Percentiles rank a stretch among this genome's conserved stretches.
Evolutionary conservation across 2,888 invertebrate genomes (phyloP).

Genomic region (Caenorhabditis doughertyi): DNA sequence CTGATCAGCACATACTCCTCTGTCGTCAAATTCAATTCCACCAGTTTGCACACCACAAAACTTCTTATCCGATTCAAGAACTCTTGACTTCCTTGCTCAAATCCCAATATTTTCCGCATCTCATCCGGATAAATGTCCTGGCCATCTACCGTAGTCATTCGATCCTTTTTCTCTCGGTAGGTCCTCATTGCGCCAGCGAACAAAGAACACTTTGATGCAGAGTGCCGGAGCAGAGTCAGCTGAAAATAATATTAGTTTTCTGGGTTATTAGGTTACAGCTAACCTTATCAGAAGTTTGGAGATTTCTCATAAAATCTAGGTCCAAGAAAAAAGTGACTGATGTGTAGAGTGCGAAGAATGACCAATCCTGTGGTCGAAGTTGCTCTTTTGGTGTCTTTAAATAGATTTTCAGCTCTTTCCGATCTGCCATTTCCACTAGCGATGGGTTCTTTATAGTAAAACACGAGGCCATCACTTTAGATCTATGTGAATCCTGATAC

Average conservation of each 20-base stretch:
- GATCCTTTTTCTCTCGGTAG: slow-evolving; percentile 9
- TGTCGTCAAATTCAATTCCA: slow-evolving; percentile 3
- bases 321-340: slow-evolving; percentile 19
- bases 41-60: slow-evolving; percentile 5
- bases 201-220: slow-evolving; percentile 22
- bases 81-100: slow-evolving; percentile 7
- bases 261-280: background rate
- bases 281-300: slow-evolving; percentile 18
- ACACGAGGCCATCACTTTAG: background rate
- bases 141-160: slow-evolving; percentile 40
- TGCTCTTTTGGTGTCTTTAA: slow-evolving; percentile 16
- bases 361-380: slow-evolving; percentile 36
- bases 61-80: slow-evolving; percentile 32
- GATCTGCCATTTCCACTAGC: slow-evolving; percentile 8
- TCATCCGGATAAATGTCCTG: slow-evolving; percentile 44
- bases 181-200: slow-evolving; percentile 41
- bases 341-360: slow-evolving; percentile 48
- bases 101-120: background rate
- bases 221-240: slow-evolving; percentile 13
- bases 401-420: background rate
- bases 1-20: slow-evolving; percentile 19
- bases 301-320: slow-evolving; percentile 27
- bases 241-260: background rate
- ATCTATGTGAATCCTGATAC: background rate
- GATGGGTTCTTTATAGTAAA: slow-evolving; percentile 27